Evolutionary conservation across 2,113 vertebrate genomes (phyloP).

Genomic region (Azemiops feae): DNA sequence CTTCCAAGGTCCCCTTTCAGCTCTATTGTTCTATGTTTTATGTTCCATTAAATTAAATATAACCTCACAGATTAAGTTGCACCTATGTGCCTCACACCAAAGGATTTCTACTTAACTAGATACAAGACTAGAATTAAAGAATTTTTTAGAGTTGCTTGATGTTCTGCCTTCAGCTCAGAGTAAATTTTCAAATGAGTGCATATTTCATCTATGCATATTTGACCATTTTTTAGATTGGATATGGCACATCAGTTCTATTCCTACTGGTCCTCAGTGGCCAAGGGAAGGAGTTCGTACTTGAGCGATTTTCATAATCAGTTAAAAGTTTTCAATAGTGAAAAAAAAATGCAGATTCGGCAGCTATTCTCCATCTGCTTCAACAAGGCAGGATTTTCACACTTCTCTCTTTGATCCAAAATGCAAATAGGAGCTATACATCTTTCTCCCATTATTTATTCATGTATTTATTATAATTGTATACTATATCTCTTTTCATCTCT

Average conservation of each 20-base stretch:
- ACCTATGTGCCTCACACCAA: neutral
- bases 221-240: slow-evolving; percentile 30
- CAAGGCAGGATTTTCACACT: neutral
- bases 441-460: neutral
- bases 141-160: neutral
- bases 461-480: neutral
- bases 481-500: neutral
- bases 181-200: slow-evolving; percentile 10
- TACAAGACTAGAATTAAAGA: neutral
- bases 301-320: neutral
- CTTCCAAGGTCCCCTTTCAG: neutral
- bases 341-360: too few relatives aligned
- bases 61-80: neutral
- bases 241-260: neutral
- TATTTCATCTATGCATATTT: slow-evolving; percentile 1
- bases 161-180: neutral
- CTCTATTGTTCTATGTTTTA: neutral
- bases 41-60: neutral
- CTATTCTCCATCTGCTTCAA: neutral
- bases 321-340: neutral
- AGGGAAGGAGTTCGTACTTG: neutral
- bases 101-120: neutral
- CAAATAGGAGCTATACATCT: neutral
- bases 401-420: neutral
- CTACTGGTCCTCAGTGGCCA: neutral